Evolutionary conservation across 2,797 vertebrate species (phyloP), one percentile per base, ranked within the genome.

Genomic region (Enteromius unitaeniatus): DNA sequence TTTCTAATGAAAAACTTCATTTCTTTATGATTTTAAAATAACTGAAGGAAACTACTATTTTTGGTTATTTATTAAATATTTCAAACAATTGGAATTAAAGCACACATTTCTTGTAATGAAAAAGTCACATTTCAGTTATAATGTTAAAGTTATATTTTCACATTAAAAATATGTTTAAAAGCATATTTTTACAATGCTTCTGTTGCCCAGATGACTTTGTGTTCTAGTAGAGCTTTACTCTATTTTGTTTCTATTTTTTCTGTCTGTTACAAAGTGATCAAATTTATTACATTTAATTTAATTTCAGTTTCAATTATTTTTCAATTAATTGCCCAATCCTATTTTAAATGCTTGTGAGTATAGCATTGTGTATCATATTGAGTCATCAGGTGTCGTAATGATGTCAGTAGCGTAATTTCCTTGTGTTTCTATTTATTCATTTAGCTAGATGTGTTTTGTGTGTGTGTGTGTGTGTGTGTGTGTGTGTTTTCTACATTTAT

Each of bases 401-500:
- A 45, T 47, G 3, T 51, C 31, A 31, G 26, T 23, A 31, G 34
- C 55, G n/a, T 26, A 1, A 81, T 77, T 78, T 85, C 79, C 68
- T 70, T 3, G 15, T 11, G 40, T 73, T 67, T 84, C 40, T 67
- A 37, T 78, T 37, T 58, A 53, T 80, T 58, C 21, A 9, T 80
- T 53, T 80, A 79, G 15, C 72, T 60, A 49, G 40, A 62, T 85
- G 21, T 55, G 75, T 62, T 8, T 70, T 87, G 83, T 84, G 9
- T 21, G 51, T 53, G 51, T 87, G 84, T 84, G 7, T 55, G 7
- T 55, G 53, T 23, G 55, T 58, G n/a, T 26, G 55, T 60, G 58
- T 26, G 58, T 60, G 58, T 60, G n/a, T 26, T 90, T 87, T 88
- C 82, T 37, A 10, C 89, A 85, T 86, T 90, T 89, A 67, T 86